These are phyloP conservation scores for Camponotus floridanus DNA, from an alignment of 1,140 invertebrate genomes.

Conservation along the genomic window DNA sequence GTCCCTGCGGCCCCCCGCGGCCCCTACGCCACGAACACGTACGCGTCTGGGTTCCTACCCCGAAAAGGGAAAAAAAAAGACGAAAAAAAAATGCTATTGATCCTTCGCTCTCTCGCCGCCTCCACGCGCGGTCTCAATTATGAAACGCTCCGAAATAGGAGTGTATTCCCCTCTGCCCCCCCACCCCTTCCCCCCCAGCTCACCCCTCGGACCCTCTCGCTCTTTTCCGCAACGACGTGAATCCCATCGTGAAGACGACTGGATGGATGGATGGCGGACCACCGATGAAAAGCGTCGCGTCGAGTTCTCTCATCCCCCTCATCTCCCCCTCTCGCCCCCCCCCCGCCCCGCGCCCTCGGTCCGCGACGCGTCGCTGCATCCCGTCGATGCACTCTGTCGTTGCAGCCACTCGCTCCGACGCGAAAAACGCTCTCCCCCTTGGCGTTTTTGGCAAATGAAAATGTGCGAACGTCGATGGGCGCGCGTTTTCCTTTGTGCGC, in stretches of 20 bases:
- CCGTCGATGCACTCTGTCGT: not conserved
- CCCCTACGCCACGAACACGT: constrained; percentile 43
- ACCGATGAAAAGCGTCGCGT: constrained; percentile 69
- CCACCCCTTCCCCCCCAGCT: too few species aligned
- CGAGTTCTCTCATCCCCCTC: not conserved
- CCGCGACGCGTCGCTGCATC: too few species aligned
- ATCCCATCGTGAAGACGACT: constrained; percentile 71
- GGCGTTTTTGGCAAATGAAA: constrained; percentile 73
- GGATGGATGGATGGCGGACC: constrained; percentile 62
- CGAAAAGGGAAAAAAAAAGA: constrained; percentile 64
- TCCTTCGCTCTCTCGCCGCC: constrained; percentile 73
- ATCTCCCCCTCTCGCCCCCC: too few species aligned
- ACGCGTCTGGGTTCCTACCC: constrained; percentile 75
- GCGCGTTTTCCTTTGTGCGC: constrained; percentile 1
- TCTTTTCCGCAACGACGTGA: not conserved
- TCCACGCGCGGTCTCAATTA: constrained; percentile 80
- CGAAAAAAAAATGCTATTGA: constrained; percentile 80
- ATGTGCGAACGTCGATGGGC: constrained; percentile 22
- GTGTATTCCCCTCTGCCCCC: not conserved
- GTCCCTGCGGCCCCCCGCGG: constrained; percentile 1
- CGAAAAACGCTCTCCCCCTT: constrained; percentile 16
- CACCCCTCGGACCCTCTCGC: not conserved
- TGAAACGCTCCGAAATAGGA: constrained; percentile 82
- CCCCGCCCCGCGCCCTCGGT: too few species aligned
- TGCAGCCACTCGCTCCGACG: constrained; percentile 44